A percentile compares a stretch with the other conserved stretches of the same genome.
Conservation (phyloP, 2,797 vertebrate genomes). For the Pelobates cultripes region DNA sequence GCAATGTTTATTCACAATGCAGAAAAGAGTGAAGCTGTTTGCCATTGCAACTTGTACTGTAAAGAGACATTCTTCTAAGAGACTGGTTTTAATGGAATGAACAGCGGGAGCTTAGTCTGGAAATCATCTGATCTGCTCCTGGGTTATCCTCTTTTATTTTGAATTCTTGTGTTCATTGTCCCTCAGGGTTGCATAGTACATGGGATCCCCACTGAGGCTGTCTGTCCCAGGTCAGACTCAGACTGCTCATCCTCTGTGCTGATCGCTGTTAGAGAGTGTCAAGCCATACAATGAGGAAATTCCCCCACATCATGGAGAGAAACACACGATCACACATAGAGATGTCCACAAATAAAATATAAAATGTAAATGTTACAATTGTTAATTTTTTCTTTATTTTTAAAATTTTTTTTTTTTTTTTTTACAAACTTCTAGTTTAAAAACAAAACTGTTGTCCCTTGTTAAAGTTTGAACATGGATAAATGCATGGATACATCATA, state of each 20-base stretch:
- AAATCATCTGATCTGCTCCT: conserved; percentile 46
- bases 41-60: background rate
- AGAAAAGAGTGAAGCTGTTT: no score
- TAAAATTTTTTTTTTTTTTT: no score
- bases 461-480: no score
- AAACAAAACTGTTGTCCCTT: no score
- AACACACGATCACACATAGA: no score
- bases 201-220: conserved; percentile 76
- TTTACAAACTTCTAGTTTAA: no score
- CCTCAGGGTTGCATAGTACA: conserved; percentile 73
- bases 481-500: no score
- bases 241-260: conserved; percentile 57
- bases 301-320: background rate
- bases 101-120: conserved; percentile 53
- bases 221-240: conserved; percentile 73
- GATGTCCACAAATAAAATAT: no score
- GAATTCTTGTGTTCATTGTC: conserved; percentile 68
- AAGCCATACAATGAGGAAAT: background rate
- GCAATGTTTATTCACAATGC: no score
- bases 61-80: background rate
- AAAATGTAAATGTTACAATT: no score
- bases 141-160: conserved; percentile 67
- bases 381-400: no score
- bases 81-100: background rate
- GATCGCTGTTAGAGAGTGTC: background rate